Base-by-base conservation (phyloP, 1,140 invertebrate genomes). In the Pogonomyrmex californicus region DNA sequence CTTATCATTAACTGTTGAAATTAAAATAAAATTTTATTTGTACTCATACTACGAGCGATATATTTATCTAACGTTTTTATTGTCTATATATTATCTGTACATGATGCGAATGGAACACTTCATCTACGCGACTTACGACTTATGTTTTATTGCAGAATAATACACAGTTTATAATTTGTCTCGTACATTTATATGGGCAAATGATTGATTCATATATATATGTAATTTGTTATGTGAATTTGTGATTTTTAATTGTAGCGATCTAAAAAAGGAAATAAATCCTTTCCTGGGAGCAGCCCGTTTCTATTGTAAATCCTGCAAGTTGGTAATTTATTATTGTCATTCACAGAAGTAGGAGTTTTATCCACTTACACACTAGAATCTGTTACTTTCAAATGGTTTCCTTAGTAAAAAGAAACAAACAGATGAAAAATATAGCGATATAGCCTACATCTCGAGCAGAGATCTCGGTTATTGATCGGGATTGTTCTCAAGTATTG, bases 311-410 rank as follows among this genome's bases (percentile, higher is more conserved):
- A 68, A 30, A 81, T 86, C 81, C 90, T 56, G 70, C 78, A 90
- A 87, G 85, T 91, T 78, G 68, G 47, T 78, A 54, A 56, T 75
- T 86, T 92, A 92, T 93, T 93, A 92, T 93, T 92, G 91, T 91
- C 90, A 56, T 91, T 91, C 88, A 92, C 92, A 93, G 91, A 91
- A 91, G 91, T 92, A 91, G 91, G 90, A 91, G 86, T 92, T 92
- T 92, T 62, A 91, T 92, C 91, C 91, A 73, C 91, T 92, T 93
- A 93, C 62, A 47, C 73, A 54, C 86, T 93, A 87, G 68, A 68
- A 86, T 88, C 75, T 82, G 54, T 82, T 73, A 85, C 82, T 87
- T 79, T 87, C 76, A 76, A 82, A 86, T 7, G 65, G 79, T 78
- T 77, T 75, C 44, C 70, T 78, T 70, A 54, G 70, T 51, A 71